Base-by-base conservation (phyloP, 2,797 vertebrate genomes). In the Sebastes alutus region DNA sequence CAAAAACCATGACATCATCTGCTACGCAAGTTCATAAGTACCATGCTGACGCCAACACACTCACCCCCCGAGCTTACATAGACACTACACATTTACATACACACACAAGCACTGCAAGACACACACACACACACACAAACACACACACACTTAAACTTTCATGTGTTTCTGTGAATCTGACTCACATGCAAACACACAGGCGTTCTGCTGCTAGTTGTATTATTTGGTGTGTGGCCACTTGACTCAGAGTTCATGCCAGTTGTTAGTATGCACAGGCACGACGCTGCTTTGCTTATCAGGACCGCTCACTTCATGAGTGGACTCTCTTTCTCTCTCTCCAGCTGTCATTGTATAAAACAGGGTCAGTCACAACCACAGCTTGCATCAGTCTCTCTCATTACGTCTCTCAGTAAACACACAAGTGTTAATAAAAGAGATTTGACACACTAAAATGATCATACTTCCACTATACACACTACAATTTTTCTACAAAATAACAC, bases 231-330 rank as follows among this genome's bases (percentile, higher is more conserved):
- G 63, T 3, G 63, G 22, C 69, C 85, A 89, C 89, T 92, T 91
- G 87, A 91, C 88, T 86, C 87, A 69, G 60, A 69, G 82, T 72
- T 81, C 80, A 80, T 56, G 73, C 7, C 73, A 62, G 63, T 63
- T 65, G 72, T 91, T 86, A 38, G 33, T 75, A 92, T 88, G 86
- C 85, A 62, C 30, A 32, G 55, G 52, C 87, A 85, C 60, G 22
- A 83, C 54, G 11, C 49, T 49, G 49, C 46, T 77, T 69, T 67
- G 61, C 59, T 83, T 67, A 81, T 86, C 81, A 82, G 77, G 60
- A 75, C 80, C 10, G 63, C 32, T 88, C 49, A 30, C 62, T 67
- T 61, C 84, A 71, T 12, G 55, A 89, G 86, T 80, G 82, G 68
- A 59, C 79, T 75, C 78, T 75, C 32, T 38, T 16, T 61, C 66